phyloP scores from a whole-genome alignment of 2,113 vertebrate species.

The Monopterus albus region DNA sequence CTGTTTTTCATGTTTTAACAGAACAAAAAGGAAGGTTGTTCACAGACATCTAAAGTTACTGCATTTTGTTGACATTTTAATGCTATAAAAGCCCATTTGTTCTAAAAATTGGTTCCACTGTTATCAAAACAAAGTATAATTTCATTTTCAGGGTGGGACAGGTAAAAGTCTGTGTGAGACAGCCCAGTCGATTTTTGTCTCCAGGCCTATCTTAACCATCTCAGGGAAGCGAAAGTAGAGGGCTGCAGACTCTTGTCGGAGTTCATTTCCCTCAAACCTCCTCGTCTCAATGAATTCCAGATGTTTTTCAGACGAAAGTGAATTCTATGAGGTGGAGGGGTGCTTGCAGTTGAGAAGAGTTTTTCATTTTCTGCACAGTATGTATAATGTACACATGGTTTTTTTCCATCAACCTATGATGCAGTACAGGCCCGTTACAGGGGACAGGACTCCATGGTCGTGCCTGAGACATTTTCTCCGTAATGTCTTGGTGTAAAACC shows the following conservation, averaged over 20 bases:
- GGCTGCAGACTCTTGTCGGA: conserved; percentile 77
- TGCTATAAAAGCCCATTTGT: conserved; percentile 8
- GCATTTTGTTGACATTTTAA: background rate
- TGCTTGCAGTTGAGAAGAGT: conserved; percentile 38
- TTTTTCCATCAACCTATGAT: conserved; percentile 25
- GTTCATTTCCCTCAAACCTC: conserved; percentile 76
- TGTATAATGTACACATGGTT: conserved; percentile 62
- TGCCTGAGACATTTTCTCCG: conserved; percentile 31
- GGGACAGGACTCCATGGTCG: conserved; percentile 37
- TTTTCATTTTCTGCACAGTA: conserved; percentile 34
- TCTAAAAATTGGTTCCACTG: background rate
- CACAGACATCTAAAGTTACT: background rate
- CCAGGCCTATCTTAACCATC: conserved; percentile 81
- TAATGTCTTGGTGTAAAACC: conserved; percentile 22
- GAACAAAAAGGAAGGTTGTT: background rate
- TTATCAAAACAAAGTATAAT: conserved; percentile 23
- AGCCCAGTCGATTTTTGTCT: conserved; percentile 80
- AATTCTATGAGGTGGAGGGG: conserved; percentile 65
- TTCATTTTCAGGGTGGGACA: conserved; percentile 45
- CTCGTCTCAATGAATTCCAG: conserved; percentile 87
- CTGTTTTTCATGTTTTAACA: background rate
- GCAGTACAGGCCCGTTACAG: conserved; percentile 22
- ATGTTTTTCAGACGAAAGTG: conserved; percentile 84
- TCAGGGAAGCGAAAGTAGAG: conserved; percentile 78
- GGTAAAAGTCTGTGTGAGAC: conserved; percentile 55